phyloP scores from a whole-genome alignment of 2,113 vertebrate genomes.

The Apeltes quadracus region DNA sequence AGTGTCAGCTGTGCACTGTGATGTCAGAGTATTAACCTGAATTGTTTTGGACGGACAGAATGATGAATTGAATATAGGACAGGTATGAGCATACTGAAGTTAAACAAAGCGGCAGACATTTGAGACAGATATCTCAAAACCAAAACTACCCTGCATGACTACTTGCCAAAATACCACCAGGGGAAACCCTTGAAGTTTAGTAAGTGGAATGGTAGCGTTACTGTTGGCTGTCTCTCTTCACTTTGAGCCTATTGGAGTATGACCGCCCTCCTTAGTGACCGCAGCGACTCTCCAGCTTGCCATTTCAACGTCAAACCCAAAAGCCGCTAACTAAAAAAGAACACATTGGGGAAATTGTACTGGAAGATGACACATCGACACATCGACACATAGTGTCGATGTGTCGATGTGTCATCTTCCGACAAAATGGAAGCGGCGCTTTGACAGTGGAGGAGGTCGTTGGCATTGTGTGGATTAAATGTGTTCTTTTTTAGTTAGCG shows the following conservation, averaged over 20 bases:
- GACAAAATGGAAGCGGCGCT: neutral
- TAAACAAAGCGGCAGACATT: neutral
- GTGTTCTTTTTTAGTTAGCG: neutral
- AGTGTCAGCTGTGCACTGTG: too few relatives aligned
- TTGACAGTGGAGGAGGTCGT: neutral
- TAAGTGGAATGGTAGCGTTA: neutral
- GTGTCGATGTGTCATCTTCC: neutral
- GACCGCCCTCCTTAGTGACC: neutral
- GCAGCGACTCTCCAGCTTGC: conserved; percentile 27
- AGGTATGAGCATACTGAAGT: neutral
- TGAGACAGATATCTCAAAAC: neutral
- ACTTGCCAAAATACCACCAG: too few relatives aligned
- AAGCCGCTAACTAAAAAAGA: too few relatives aligned
- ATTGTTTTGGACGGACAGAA: too few relatives aligned
- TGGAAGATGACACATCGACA: neutral
- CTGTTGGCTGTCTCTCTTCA: neutral
- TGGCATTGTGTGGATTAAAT: neutral
- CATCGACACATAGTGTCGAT: too few relatives aligned
- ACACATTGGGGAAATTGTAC: conserved; percentile 6
- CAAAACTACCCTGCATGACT: neutral
- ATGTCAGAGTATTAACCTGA: too few relatives aligned
- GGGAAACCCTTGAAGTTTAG: neutral
- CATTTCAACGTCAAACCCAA: neutral
- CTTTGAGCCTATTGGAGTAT: neutral
- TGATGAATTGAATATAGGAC: neutral